phyloP scores from a whole-genome alignment of 2,113 vertebrate genomes.

The Colinus virginianus region DNA sequence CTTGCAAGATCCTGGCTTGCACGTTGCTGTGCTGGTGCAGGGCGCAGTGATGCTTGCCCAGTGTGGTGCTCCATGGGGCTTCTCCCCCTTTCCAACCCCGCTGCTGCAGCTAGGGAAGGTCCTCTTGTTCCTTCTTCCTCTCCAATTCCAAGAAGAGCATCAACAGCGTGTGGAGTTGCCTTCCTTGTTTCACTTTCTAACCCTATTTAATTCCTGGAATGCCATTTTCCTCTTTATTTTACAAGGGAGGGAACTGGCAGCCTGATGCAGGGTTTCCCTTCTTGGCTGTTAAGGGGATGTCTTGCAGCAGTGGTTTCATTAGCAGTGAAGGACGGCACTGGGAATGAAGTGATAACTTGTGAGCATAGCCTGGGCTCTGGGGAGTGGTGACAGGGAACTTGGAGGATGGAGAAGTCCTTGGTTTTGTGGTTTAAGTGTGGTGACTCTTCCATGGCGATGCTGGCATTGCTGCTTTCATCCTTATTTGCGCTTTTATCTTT shows the following conservation, averaged over 20 bases:
- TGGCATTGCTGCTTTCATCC: background rate
- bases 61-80: too few species aligned
- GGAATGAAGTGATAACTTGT: slow-evolving; percentile 1
- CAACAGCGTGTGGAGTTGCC: background rate
- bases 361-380: background rate
- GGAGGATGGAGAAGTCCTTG: background rate
- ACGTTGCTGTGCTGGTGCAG: too few species aligned
- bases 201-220: slow-evolving; percentile 44
- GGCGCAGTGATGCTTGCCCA: accelerated
- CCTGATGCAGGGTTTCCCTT: background rate
- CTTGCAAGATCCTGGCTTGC: background rate
- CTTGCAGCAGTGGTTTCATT: slow-evolving; percentile 33
- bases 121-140: background rate
- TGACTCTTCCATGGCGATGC: background rate
- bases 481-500: accelerated
- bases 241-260: background rate
- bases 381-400: background rate
- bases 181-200: slow-evolving; percentile 2
- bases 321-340: background rate
- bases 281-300: background rate
- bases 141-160: slow-evolving; percentile 15
- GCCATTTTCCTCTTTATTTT: background rate
- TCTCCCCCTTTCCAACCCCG: too few species aligned
- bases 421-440: background rate
- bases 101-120: too few species aligned